Base-by-base conservation (phyloP, 1,140 invertebrate species). In the Formica selysi region DNA sequence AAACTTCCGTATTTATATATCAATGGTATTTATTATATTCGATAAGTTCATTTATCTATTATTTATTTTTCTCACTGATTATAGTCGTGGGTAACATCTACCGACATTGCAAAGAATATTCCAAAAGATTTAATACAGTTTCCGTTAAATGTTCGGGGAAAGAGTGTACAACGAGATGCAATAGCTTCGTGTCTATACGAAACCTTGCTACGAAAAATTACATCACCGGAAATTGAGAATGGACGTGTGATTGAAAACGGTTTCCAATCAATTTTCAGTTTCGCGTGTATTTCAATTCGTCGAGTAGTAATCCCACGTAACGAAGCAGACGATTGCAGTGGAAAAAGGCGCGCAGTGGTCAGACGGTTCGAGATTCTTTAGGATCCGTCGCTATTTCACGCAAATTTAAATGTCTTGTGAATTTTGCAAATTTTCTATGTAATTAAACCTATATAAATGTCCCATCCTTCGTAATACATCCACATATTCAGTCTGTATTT, bases 191-290 rank as follows among this genome's bases (percentile, higher is more conserved):
- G 7, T 22, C 16, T n/a, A 59, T 64, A 38, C 62, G 26, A 67
- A 29, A 26, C n/a, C 38, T 54, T 0, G 26, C 22, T 38, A 65
- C 13, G 62, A 78, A 80, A 68, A 68, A 68, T 68, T 80, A 68
- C 76, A 54, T 68, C 1, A 10, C 0, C 62, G 64, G 64, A 68
- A 68, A 80, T 68, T 80, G 76, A 80, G 44, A 57, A 38, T 80
- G 59, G 62, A 79, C 61, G 76, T 48, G 76, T 29, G 62, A 79
- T 67, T 68, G 76, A 36, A 57, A 80, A 80, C 22, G 64, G 32
- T 80, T 68, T 80, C 32, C 62, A 54, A 80, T 54, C 76, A 38
- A 68, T 80, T 80, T 68, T 68, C 64, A 70, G 44, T 80, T 80
- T 80, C 64, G 6, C 32, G 32, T 80, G n/a, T 68, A 80, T 54